These are phyloP conservation scores for Dallia pectoralis DNA, from an alignment of 2,797 vertebrate species.

Conservation along the genomic window DNA sequence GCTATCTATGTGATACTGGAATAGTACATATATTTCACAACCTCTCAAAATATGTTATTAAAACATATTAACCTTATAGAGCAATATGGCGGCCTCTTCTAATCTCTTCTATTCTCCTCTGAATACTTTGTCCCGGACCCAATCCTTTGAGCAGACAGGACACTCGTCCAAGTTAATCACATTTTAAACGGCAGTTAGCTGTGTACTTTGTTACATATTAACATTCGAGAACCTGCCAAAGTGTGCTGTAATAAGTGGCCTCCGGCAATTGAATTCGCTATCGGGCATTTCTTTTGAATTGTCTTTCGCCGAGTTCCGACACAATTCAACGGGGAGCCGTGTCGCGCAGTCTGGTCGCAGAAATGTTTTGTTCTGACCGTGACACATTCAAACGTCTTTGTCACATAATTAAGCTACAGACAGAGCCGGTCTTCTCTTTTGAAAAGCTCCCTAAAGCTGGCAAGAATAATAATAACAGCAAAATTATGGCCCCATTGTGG, in stretches of 20 bases:
- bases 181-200: no score
- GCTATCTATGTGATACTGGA: neutral
- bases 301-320: neutral
- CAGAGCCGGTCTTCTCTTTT: neutral
- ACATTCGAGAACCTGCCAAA: no score
- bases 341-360: constrained; percentile 10
- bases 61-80: neutral
- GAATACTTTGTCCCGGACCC: neutral
- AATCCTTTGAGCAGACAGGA: neutral
- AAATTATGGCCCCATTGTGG: neutral
- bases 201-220: no score
- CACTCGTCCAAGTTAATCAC: constrained; percentile 43
- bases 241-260: no score
- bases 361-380: constrained; percentile 3
- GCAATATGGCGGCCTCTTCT: constrained; percentile 27
- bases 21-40: neutral
- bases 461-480: neutral
- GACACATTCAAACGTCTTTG: constrained; percentile 11
- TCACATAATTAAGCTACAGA: constrained; percentile 19
- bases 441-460: neutral
- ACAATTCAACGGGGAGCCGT: constrained; percentile 12
- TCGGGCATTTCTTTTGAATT: no score
- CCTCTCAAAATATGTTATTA: neutral
- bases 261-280: no score
- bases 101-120: constrained; percentile 17